Base-by-base conservation (phyloP, 2,113 vertebrate genomes). In the Vulpes lagopus region DNA sequence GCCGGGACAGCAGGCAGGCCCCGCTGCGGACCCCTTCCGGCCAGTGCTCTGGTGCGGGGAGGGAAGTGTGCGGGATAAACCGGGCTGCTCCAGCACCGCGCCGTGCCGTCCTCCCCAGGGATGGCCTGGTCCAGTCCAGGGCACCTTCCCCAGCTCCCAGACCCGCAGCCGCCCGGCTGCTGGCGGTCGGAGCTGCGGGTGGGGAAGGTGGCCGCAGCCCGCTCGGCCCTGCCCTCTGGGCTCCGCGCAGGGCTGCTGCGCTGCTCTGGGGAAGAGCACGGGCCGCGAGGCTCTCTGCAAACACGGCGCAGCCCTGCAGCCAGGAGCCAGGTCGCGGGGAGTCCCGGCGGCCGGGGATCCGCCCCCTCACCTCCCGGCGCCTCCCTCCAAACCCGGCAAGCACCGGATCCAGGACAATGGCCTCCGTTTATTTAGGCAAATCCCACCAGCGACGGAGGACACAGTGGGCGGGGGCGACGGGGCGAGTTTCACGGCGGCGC, bases 351-450 rank as follows among this genome's bases (percentile, higher is more conserved):
- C 23, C 14, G 81, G 53, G 35, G 30, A 17, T 65, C 32, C 38
- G 73, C 4, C 19, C 14, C 30, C 32, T 22, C 12, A 20, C 35
- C 43, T 65, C 17, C 0, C 1, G 9, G 32, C 0, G 8, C 0
- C 43, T 43, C 53, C n/a, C 17, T 25, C 35, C 80, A 0, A 43
- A 43, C 38, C 64, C 5, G 43, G 23, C 23, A 15, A 4, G 3
- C 11, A 23, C 27, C 12, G 22, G 22, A 11, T 57, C 49, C 10
- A 12, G 79, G 49, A 76, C 27, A 62, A 3, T 0, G 23, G 6
- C 27, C 35, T 73, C 32, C 25, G 2, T 95, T 98, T 97, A 96
- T 86, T 96, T 25, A 67, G 55, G 25, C n/a, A 51, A 60, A 60
- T 4, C 1, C 10, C n/a, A 0, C 9, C 35, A 2, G 27, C 5